Base-by-base conservation (phyloP, 2,888 invertebrate genomes). In the Leptopilina syphax region DNA sequence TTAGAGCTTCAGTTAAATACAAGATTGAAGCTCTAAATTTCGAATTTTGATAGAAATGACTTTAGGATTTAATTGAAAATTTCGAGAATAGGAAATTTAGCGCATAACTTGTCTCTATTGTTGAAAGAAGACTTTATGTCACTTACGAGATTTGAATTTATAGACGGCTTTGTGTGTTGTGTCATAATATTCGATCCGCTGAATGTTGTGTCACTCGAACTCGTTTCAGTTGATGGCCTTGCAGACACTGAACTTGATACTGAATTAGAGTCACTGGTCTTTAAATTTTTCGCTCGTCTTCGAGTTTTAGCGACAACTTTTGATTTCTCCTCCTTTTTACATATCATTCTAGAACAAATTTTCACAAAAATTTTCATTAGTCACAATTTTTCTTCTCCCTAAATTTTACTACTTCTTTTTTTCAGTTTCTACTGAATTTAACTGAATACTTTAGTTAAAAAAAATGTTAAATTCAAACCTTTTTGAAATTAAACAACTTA, bases 281-380 rank as follows among this genome's bases (percentile, higher is more conserved):
- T 86, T 77, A 85, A 83, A 79, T 82, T 86, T 12, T 90, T 88
- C 24, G 89, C 86, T 65, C 86, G 87, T 24, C 84, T 80, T 68
- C 86, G 86, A 60, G 88, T 84, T 50, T 86, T 86, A 81, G 89
- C 88, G 67, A 68, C 13, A 24, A 67, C n/a, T 24, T 47, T 77
- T 6, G 44, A 9, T 73, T 80, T 73, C n/a, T 80, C 80, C 8
- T 82, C 80, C 27, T 82, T 81, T 50, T 60, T 82, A 67, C 60
- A 80, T 47, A 82, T 83, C 65, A 81, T 78, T 50, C 83, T 84
- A 27, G 3, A 79, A 60, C 0, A 34, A 57, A 77, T 76, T 73
- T 76, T n/a, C 47, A 78, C 24, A 12, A 12, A n/a, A 13, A n/a
- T 13, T 66, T 41, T 8, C 13, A 34, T n/a, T n/a, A 34, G 34